Percentiles rank a stretch among this genome's conserved stretches.
Conservation (phyloP, 2,113 vertebrate species). For the Bubo bubo region DNA sequence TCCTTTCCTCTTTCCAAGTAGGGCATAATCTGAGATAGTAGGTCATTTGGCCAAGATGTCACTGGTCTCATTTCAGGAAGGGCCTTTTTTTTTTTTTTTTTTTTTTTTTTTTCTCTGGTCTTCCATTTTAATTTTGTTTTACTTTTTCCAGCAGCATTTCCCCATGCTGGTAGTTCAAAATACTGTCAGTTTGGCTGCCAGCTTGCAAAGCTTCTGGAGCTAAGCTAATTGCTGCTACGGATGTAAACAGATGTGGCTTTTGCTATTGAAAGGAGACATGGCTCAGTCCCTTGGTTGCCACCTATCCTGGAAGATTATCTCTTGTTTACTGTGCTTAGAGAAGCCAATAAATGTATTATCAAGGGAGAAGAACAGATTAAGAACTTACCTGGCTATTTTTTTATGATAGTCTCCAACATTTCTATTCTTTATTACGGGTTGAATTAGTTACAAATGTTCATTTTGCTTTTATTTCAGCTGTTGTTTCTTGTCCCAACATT, state of each 20-base stretch:
- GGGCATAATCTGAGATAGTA: background rate
- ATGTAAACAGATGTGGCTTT: background rate
- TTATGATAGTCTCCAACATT: background rate
- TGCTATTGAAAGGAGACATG: background rate
- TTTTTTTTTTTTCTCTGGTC: too few relatives aligned
- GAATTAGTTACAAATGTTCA: background rate
- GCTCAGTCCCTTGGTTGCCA: background rate
- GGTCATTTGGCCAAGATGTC: background rate
- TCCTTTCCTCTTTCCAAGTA: background rate
- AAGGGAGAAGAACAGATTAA: background rate
- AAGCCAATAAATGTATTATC: background rate
- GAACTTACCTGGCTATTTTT: background rate
- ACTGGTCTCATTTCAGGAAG: background rate
- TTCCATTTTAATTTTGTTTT: background rate
- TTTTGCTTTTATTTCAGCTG: background rate
- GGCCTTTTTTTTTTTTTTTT: background rate
- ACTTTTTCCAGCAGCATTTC: background rate
- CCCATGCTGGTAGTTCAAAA: background rate
- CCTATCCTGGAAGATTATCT: background rate
- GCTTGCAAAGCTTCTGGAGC: background rate
- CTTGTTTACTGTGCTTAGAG: background rate
- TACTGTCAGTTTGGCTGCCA: background rate
- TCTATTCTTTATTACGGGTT: background rate
- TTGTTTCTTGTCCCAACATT: background rate
- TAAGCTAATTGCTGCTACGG: background rate